phyloP scores from a whole-genome alignment of 2,888 invertebrate genomes.

The Apodemia mormo region DNA sequence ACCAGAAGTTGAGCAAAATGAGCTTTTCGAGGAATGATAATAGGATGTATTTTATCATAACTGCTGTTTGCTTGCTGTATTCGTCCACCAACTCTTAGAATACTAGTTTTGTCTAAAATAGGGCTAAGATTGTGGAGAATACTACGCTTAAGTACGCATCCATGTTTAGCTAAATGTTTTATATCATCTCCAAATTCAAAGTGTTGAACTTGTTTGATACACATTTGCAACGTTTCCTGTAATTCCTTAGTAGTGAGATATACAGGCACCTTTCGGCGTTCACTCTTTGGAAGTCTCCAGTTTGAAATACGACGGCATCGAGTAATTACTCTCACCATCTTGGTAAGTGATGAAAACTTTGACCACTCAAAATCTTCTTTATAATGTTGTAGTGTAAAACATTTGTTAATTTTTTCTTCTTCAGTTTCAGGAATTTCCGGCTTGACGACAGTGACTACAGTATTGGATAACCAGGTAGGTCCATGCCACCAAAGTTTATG shows the following conservation, averaged over 20 bases:
- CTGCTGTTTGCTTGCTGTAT: background rate
- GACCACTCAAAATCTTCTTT: too few relatives aligned
- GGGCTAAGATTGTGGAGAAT: too few relatives aligned
- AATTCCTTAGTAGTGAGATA: background rate
- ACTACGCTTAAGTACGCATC: too few relatives aligned
- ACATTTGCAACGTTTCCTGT: background rate
- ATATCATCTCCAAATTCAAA: background rate
- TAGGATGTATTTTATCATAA: too few relatives aligned
- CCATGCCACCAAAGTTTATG: slow-evolving; percentile 19
- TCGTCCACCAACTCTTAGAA: background rate
- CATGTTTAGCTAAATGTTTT: background rate
- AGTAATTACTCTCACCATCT: background rate
- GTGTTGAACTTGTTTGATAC: slow-evolving; percentile 1
- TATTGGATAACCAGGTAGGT: slow-evolving; percentile 17
- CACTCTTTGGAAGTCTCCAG: too few relatives aligned
- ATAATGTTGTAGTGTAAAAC: background rate
- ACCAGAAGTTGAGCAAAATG: too few relatives aligned
- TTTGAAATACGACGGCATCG: background rate
- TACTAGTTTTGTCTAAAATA: background rate
- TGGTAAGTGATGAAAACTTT: too few relatives aligned
- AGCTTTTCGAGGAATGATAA: too few relatives aligned
- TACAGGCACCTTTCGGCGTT: background rate
- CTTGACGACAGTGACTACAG: too few relatives aligned
- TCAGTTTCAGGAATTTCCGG: background rate
- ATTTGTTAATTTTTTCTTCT: background rate